Evolutionary conservation across 2,797 vertebrate genomes (phyloP).

Genomic region (Protosalanx chinensis): DNA sequence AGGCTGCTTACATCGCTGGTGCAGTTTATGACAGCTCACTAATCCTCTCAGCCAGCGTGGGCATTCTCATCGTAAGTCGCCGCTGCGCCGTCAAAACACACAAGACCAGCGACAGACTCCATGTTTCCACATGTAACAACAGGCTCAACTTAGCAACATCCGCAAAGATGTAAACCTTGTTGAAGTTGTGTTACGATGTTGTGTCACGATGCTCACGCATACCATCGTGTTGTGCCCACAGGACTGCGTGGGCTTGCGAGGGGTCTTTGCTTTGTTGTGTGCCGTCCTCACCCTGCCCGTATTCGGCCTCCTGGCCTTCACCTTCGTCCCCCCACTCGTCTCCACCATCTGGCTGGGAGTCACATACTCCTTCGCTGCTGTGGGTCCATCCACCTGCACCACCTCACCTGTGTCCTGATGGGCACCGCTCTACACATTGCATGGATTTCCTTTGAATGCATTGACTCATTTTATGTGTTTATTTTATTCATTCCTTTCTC

Average conservation of each 20-base stretch:
- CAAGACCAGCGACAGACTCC: background rate
- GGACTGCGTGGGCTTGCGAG: constrained; percentile 76
- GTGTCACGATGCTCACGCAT: too few species aligned
- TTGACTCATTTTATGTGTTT: background rate
- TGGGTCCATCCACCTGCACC: constrained; percentile 55
- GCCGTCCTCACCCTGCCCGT: constrained; percentile 76
- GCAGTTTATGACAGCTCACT: constrained; percentile 80
- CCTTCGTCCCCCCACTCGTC: constrained; percentile 74
- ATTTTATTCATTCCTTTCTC: background rate
- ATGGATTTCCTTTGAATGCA: background rate
- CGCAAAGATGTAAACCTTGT: too few species aligned
- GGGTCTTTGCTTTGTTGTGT: constrained; percentile 70
- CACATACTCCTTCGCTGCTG: constrained; percentile 82
- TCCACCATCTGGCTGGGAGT: constrained; percentile 79
- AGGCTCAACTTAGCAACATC: too few species aligned
- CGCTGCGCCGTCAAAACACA: background rate
- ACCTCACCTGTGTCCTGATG: background rate
- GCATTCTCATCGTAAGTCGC: constrained; percentile 78
- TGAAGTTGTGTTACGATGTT: too few species aligned
- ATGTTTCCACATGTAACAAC: too few species aligned
- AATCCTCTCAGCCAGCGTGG: constrained; percentile 73
- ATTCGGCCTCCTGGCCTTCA: constrained; percentile 80
- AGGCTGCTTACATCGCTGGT: constrained; percentile 74
- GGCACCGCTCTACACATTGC: too few species aligned
- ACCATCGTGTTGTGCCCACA: constrained; percentile 41